Percentiles rank a stretch among this genome's conserved stretches.
Evolutionary conservation across 2,113 vertebrate genomes (phyloP).

Genomic region (Lepisosteus oculatus): DNA sequence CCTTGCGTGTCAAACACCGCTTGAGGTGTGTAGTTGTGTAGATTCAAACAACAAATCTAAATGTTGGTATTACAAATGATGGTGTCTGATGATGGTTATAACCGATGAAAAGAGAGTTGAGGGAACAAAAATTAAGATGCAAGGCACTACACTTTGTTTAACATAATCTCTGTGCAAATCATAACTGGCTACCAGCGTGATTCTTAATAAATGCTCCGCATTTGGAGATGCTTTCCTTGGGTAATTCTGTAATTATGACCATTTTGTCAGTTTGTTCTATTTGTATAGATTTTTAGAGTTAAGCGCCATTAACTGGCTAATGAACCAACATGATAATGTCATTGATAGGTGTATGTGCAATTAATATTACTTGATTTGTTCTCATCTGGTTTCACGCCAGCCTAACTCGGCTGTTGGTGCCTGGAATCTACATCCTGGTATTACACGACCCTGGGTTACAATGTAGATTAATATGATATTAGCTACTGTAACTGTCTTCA

Average conservation of each 20-base stretch:
- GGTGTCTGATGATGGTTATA: too few species aligned
- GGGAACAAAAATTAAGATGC: too few species aligned
- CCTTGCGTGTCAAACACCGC: too few species aligned
- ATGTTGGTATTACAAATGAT: too few species aligned
- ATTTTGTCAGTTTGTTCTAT: conserved; percentile 14
- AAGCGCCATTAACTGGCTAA: conserved; percentile 10
- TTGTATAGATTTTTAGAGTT: conserved; percentile 6
- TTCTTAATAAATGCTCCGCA: neutral
- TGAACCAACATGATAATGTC: conserved; percentile 10
- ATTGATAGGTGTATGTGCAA: conserved; percentile 9
- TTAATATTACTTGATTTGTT: conserved; percentile 16
- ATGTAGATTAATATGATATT: too few species aligned
- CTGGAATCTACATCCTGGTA: neutral
- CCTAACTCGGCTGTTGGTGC: neutral
- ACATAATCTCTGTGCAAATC: too few species aligned
- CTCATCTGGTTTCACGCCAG: conserved; percentile 1
- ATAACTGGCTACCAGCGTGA: neutral
- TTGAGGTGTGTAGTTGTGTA: too few species aligned
- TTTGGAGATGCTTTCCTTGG: neutral
- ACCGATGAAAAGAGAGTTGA: too few species aligned
- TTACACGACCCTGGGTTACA: neutral
- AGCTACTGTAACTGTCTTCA: neutral
- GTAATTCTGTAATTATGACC: conserved; percentile 7
- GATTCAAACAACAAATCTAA: too few species aligned
- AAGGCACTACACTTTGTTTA: too few species aligned